A percentile compares a stretch with the other conserved stretches of the same genome.
These are phyloP conservation scores for Nudaria mundana DNA, from an alignment of 2,888 invertebrate species.

Conservation along the genomic window DNA sequence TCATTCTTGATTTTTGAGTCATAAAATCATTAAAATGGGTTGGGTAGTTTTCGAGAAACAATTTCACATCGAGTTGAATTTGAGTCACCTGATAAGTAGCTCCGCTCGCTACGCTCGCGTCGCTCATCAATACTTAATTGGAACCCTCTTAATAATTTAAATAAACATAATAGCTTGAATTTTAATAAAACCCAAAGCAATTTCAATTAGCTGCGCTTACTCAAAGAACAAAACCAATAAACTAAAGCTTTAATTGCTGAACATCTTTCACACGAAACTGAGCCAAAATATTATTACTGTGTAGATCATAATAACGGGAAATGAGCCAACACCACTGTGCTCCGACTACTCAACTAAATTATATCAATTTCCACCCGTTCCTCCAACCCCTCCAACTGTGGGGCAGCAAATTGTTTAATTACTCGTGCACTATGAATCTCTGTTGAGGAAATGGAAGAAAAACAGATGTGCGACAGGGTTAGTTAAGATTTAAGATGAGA, in stretches of 20 bases:
- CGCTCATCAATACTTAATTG: too few relatives aligned
- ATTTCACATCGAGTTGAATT: too few relatives aligned
- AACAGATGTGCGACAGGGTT: conserved; percentile 9
- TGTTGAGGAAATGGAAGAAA: conserved; percentile 8
- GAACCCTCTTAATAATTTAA: too few relatives aligned
- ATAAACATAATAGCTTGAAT: too few relatives aligned
- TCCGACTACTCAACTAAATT: conserved; percentile 8
- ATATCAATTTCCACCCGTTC: conserved; percentile 10
- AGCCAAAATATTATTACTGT: conserved; percentile 11
- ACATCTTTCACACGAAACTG: conserved; percentile 7
- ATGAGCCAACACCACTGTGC: conserved; percentile 5
- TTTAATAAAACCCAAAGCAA: too few relatives aligned
- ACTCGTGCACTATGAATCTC: conserved; percentile 11
- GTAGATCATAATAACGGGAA: conserved; percentile 11
- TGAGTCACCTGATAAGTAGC: too few relatives aligned
- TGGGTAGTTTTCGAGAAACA: too few relatives aligned
- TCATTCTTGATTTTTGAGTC: too few relatives aligned
- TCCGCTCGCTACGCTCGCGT: too few relatives aligned
- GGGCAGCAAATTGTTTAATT: conserved; percentile 11
- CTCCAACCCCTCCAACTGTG: conserved; percentile 1
- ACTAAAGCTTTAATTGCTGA: conserved; percentile 2
- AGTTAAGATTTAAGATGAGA: conserved; percentile 2
- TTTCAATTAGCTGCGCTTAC: neutral
- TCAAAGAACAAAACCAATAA: conserved; percentile 4
- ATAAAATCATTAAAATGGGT: too few relatives aligned